These are phyloP conservation scores for Hybognathus amarus DNA, from an alignment of 2,797 vertebrate genomes.

Conservation along the genomic window DNA sequence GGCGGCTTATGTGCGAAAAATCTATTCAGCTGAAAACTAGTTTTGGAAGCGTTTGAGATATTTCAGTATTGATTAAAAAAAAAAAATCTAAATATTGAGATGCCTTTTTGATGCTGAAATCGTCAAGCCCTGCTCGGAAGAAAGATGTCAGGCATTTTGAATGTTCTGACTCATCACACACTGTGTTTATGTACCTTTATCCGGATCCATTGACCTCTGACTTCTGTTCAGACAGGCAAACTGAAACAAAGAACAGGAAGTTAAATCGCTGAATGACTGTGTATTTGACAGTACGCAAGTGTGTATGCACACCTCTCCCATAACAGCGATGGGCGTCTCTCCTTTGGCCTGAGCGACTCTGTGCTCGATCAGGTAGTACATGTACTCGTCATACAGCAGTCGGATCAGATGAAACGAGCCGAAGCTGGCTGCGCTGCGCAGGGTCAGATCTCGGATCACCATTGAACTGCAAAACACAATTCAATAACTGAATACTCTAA, in stretches of 20 bases:
- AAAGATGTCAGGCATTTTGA: neutral
- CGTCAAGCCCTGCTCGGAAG: no score
- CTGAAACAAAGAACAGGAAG: slow-evolving; percentile 66
- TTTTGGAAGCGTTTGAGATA: no score
- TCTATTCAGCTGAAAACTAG: no score
- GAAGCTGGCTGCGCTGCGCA: slow-evolving; percentile 92
- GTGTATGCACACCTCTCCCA: slow-evolving; percentile 85
- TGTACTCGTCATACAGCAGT: slow-evolving; percentile 92
- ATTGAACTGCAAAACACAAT: slow-evolving; percentile 80
- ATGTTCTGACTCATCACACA: neutral
- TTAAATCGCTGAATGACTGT: neutral
- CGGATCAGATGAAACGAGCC: slow-evolving; percentile 94
- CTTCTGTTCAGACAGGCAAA: slow-evolving; percentile 86
- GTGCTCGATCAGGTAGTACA: slow-evolving; percentile 95
- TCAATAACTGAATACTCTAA: neutral
- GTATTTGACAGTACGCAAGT: neutral
- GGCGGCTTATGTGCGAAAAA: no score
- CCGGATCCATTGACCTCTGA: slow-evolving; percentile 79
- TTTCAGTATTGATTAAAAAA: no score
- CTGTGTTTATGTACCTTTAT: slow-evolving; percentile 82
- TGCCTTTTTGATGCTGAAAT: no score
- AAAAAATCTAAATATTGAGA: no score
- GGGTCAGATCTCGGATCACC: slow-evolving; percentile 92
- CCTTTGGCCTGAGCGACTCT: slow-evolving; percentile 89
- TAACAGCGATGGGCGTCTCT: slow-evolving; percentile 91